Base-by-base conservation (phyloP, 2,888 invertebrate genomes). In the Unio delphinus region DNA sequence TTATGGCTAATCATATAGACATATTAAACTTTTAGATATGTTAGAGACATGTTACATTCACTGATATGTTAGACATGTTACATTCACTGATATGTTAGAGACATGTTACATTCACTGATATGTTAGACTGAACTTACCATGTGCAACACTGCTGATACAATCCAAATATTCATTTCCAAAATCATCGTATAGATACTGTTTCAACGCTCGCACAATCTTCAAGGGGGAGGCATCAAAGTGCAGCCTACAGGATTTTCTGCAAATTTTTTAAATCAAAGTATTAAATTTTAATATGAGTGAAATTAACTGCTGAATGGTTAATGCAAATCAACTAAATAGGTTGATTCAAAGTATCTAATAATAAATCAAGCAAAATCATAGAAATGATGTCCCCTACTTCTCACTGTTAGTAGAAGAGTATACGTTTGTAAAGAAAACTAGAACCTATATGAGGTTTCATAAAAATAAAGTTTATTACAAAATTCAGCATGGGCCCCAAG, bases 111-210 rank as follows among this genome's bases (percentile, higher is more conserved):
- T 34, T 34, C 34, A 1, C 3, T 8, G 26, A 59, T n/a, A 56
- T 4, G 34, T 65, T 45, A 23, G 60, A 30, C 61, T 30, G 18
- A 67, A 26, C 65, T 92, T 92, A 98, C 98, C 98, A 90, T 99
- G 98, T 5, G 98, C 96, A 28, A 98, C 97, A 90, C 98, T 99
- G 91, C 97, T 98, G 90, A 99, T 98, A 91, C 98, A 99, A 90
- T 99, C 99, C 86, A 99, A 92, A 90, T 95, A 98, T 77, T 94
- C 93, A 74, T 94, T 94, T 54, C 95, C 96, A 75, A 93, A 93
- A 89, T 98, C 98, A 90, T 99, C 98, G 89, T 94, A 98, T 95
- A 99, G 95, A 90, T 96, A 98, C 90, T 98, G 98, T 61, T 94
- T 95, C 85, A 95, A 92, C 4, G 95, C 98, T 61, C 94, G 93